These are phyloP conservation scores for Nomada ruficornis DNA, from an alignment of 2,888 invertebrate species.

Conservation along the genomic window DNA sequence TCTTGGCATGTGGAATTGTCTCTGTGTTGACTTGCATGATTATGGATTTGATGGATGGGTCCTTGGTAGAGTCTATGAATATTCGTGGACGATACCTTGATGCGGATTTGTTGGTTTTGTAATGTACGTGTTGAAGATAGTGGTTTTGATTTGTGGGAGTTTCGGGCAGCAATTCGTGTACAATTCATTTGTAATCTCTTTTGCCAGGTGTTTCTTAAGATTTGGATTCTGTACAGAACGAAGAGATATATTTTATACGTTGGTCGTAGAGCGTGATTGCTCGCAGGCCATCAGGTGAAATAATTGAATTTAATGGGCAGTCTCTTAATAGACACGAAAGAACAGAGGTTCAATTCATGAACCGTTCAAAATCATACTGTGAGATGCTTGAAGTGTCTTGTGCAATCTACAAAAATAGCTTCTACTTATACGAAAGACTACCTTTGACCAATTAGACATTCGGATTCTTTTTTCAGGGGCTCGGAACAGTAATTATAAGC, in stretches of 20 bases:
- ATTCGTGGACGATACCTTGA: neutral
- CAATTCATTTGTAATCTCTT: neutral
- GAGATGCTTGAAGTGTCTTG: neutral
- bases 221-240: neutral
- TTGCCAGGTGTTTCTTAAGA: neutral
- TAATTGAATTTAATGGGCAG: neutral
- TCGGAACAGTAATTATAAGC: neutral
- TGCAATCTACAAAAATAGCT: conserved; percentile 29
- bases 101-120: no score
- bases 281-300: neutral
- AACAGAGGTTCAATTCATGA: neutral
- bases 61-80: neutral
- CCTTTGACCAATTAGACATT: conserved; percentile 13
- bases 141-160: neutral
- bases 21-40: conserved; percentile 45
- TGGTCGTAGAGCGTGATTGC: neutral
- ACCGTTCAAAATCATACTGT: neutral
- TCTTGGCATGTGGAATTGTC: conserved; percentile 31
- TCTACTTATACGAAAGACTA: conserved; percentile 11
- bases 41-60: conserved; percentile 3
- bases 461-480: conserved; percentile 4
- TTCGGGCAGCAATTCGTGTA: neutral
- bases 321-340: neutral
- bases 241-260: neutral
- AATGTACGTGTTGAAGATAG: neutral